A percentile compares a stretch with the other conserved stretches of the same genome.
Evolutionary conservation across 2,888 invertebrate genomes (phyloP).

Genomic region (Pachymerium ferrugineum): DNA sequence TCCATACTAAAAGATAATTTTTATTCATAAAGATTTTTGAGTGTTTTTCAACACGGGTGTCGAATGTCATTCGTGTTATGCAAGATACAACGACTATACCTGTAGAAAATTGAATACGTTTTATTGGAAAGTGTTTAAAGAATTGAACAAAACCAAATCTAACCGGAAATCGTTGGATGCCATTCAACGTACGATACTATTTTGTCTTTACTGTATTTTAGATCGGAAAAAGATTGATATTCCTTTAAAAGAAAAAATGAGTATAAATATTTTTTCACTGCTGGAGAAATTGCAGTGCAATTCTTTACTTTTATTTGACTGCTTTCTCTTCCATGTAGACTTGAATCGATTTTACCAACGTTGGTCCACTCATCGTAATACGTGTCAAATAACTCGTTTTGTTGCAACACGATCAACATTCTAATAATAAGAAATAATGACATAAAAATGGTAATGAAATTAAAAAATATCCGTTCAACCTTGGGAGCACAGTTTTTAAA

Average conservation of each 20-base stretch:
- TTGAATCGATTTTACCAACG: not conserved
- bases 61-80: not conserved
- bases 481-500: not conserved
- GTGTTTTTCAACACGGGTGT: not conserved
- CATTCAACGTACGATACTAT: not conserved
- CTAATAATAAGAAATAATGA: no score
- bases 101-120: not conserved
- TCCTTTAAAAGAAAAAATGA: not conserved
- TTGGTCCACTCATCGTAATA: conserved; percentile 6
- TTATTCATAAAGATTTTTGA: conserved; percentile 1
- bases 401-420: not conserved
- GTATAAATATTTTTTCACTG: not conserved
- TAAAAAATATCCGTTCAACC: no score
- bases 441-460: no score
- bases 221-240: conserved; percentile 20
- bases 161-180: conserved; percentile 25
- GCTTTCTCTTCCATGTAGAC: conserved; percentile 9
- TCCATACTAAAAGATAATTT: not conserved
- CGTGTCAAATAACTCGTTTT: not conserved
- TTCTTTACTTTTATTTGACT: not conserved
- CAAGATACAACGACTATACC: conserved; percentile 11
- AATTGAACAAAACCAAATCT: not conserved
- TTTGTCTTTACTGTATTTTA: conserved; percentile 30
- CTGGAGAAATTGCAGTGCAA: not conserved
- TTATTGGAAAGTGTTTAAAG: not conserved